phyloP scores from a whole-genome alignment of 2,797 vertebrate species.

The Alauda arvensis region DNA sequence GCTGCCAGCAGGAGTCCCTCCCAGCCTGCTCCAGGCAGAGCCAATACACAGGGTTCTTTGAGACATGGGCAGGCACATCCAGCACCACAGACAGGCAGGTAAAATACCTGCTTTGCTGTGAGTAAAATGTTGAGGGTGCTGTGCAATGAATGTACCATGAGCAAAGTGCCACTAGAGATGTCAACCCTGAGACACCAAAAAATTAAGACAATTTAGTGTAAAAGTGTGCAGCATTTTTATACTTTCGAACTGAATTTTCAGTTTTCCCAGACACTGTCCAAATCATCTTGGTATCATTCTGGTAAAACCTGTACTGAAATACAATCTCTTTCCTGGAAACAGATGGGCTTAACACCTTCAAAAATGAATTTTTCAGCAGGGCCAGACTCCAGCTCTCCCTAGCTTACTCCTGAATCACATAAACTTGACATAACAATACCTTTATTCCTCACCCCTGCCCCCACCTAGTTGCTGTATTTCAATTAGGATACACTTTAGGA shows the following conservation, averaged over 20 bases:
- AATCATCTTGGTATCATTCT: not conserved
- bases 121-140: not conserved
- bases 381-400: not conserved
- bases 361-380: not conserved
- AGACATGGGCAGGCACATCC: not conserved
- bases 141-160: not conserved
- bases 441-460: not conserved
- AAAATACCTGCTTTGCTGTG: not conserved
- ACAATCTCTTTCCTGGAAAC: not conserved
- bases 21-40: not conserved
- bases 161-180: not conserved
- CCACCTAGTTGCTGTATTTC: not conserved
- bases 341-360: not conserved
- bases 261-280: not conserved
- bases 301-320: not conserved
- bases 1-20: no score
- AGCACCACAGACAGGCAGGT: not conserved
- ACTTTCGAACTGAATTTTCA: not conserved
- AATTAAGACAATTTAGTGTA: not conserved
- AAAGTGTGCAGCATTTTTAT: not conserved
- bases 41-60: accelerated
- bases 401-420: not conserved
- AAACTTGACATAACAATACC: not conserved
- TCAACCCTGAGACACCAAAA: not conserved
- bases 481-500: not conserved